Base-by-base conservation (phyloP, 2,888 invertebrate genomes). In the Sussaba pulchella region DNA sequence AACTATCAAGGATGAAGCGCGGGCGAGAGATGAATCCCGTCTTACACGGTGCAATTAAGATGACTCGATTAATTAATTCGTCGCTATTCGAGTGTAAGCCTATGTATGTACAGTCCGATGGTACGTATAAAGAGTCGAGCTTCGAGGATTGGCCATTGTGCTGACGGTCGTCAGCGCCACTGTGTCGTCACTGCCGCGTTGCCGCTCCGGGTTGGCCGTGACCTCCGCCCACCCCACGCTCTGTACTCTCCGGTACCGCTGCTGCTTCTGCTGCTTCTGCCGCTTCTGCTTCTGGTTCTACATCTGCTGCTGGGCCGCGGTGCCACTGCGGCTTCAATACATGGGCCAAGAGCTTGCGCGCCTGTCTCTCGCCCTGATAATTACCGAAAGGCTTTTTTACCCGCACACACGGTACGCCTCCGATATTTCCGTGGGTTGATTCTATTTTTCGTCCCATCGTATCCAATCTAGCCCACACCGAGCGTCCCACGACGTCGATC, bases 31-130 rank as follows among this genome's bases (percentile, higher is more conserved):
- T 78, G 72, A 83, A 82, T 83, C 76, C 2, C 80, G 75, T 64
- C 74, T 69, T 64, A 66, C 73, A 80, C 73, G 81, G 71, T 82
- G 83, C 85, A 90, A 90, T 89, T 89, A 89, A 88, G 84, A 84
- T 85, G 85, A 83, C 86, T 89, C 88, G 88, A 90, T 90, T 89
- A 90, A 89, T 90, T 88, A 89, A 89, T 88, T 87, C 86, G 84
- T 85, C 86, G 86, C 83, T 83, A 84, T 88, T 89, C 83, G 81
- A 72, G 69, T 61, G 77, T 73, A 66, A n/a, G n/a, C 21, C 26
- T 14, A 31, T 24, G 54, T 57, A 21, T 59, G 31, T 39, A 61
- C 36, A 73, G 67, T 43, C 21, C 17, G 14, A 24, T 43, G 41
- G 43, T 21, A 21, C 5, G 14, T 21, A 17, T 24, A n/a, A 21